phyloP scores from a whole-genome alignment of 1,140 invertebrate genomes.

The Drosophila funebris region DNA sequence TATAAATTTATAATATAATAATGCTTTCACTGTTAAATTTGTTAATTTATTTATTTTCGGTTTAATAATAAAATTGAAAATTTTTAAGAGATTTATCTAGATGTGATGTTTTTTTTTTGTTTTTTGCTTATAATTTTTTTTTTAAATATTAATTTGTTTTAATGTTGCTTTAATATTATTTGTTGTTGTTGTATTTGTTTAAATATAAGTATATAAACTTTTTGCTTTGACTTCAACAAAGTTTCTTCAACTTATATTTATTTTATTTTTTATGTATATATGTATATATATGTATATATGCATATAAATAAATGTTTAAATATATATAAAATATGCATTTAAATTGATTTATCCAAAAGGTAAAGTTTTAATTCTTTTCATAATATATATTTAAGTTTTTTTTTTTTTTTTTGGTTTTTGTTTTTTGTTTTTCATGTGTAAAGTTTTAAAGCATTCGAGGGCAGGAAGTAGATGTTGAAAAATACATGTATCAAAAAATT shows the following conservation, averaged over 20 bases:
- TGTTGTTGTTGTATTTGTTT: constrained; percentile 55
- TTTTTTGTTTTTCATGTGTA: constrained; percentile 58
- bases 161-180: constrained; percentile 75
- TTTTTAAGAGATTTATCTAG: constrained; percentile 82
- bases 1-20: constrained; percentile 71
- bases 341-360: constrained; percentile 80
- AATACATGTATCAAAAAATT: constrained; percentile 80
- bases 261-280: constrained; percentile 35
- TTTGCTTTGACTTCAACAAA: constrained; percentile 76
- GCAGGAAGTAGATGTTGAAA: constrained; percentile 81
- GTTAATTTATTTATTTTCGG: constrained; percentile 76
- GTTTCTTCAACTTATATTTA: constrained; percentile 73
- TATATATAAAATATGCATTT: constrained; percentile 80
- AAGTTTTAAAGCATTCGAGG: constrained; percentile 81
- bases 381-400: constrained; percentile 47
- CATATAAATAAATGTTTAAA: constrained; percentile 80
- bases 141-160: constrained; percentile 68
- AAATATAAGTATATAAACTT: constrained; percentile 79
- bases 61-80: constrained; percentile 82
- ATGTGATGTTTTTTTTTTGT: constrained; percentile 70
- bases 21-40: constrained; percentile 77
- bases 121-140: constrained; percentile 51
- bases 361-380: constrained; percentile 74
- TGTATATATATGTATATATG: constrained; percentile 43
- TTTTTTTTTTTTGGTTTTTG: constrained; percentile 26